Evolutionary conservation across 2,888 invertebrate genomes (phyloP).

Genomic region (Erebia palarica): DNA sequence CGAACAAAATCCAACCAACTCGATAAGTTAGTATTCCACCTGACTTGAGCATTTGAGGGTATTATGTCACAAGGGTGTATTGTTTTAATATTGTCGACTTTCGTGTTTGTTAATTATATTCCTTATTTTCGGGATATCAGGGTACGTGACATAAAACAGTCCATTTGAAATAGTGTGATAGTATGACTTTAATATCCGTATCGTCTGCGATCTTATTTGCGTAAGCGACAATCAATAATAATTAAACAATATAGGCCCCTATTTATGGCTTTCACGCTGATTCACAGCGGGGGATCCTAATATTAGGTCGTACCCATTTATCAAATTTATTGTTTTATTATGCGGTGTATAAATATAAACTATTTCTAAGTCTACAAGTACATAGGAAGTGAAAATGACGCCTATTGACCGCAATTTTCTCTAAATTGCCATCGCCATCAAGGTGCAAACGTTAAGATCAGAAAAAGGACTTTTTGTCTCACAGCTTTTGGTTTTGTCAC

Average conservation of each 20-base stretch:
- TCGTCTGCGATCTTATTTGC: not conserved
- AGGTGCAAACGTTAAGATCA: not conserved
- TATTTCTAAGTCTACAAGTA: not conserved
- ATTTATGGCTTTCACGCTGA: not conserved
- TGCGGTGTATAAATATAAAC: not conserved
- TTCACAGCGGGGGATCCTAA: not conserved
- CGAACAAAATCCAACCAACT: slow-evolving; percentile 2
- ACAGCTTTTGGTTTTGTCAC: no score
- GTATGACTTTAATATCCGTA: not conserved
- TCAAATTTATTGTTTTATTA: slow-evolving; percentile 10
- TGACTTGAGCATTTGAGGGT: not conserved
- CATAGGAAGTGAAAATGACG: not conserved
- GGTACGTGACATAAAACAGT: no score
- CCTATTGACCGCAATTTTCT: slow-evolving; percentile 12
- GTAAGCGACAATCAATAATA: not conserved
- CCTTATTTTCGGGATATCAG: not conserved
- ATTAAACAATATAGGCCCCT: not conserved
- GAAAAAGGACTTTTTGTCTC: no score
- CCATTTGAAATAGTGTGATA: not conserved
- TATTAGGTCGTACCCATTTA: not conserved
- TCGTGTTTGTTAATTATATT: no score
- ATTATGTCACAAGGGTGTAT: not conserved
- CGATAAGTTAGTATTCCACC: not conserved
- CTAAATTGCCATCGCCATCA: slow-evolving; percentile 4
- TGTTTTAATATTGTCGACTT: no score